These are phyloP conservation scores for Caloenas nicobarica DNA, from an alignment of 2,113 vertebrate genomes.

Conservation along the genomic window DNA sequence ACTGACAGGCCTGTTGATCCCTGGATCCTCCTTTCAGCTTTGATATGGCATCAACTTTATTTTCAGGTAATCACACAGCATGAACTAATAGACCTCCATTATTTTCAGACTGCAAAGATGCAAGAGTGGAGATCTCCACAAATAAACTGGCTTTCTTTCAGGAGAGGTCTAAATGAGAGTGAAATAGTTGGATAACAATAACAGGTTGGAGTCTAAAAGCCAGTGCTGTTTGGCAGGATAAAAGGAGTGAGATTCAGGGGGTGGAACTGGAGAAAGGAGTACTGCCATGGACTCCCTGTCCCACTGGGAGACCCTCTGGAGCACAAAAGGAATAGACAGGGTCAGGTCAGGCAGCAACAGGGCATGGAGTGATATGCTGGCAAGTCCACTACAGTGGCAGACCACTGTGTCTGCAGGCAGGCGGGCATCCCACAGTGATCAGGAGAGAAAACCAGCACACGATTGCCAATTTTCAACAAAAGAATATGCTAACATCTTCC, in stretches of 20 bases:
- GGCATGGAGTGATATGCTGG: background rate
- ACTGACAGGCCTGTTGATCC: no score
- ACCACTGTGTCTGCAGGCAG: background rate
- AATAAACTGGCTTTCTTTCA: background rate
- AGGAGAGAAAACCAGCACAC: background rate
- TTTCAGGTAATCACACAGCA: background rate
- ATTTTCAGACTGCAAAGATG: background rate
- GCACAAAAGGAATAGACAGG: background rate
- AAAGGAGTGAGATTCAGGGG: background rate
- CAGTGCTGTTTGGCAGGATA: background rate
- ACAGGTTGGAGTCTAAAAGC: background rate
- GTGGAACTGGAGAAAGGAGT: background rate
- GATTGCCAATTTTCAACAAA: background rate
- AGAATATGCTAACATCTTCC: background rate
- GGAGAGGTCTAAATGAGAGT: background rate
- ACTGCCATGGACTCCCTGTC: fast-evolving
- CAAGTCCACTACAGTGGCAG: background rate
- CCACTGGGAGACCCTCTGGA: background rate
- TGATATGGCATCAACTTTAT: background rate
- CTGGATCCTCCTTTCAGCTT: no score
- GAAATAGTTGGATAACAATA: background rate
- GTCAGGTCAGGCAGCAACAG: background rate
- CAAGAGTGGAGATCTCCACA: background rate
- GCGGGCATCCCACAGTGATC: background rate
- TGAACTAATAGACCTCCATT: background rate